phyloP scores from a whole-genome alignment of 2,113 vertebrate genomes.

The Hypocryptadius cinnamomeus region DNA sequence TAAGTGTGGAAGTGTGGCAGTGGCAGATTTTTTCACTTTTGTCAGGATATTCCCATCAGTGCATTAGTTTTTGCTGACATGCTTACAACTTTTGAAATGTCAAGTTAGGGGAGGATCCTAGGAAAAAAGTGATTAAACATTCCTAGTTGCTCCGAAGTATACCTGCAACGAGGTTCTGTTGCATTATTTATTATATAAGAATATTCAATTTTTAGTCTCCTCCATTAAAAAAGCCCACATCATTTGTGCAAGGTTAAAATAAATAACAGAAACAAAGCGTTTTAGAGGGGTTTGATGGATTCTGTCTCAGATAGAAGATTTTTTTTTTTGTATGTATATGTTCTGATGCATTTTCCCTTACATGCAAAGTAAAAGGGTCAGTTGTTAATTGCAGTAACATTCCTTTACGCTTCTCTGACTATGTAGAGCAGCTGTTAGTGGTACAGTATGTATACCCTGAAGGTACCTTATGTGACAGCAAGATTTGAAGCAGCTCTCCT shows the following conservation, averaged over 20 bases:
- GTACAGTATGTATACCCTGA: not conserved
- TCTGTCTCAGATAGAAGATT: not conserved
- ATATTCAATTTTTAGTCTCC: not conserved
- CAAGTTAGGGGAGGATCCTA: not conserved
- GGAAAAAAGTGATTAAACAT: not conserved
- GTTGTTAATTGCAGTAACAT: not conserved
- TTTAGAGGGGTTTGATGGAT: not conserved
- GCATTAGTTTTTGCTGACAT: not conserved
- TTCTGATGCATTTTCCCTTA: not conserved
- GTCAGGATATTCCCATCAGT: not conserved
- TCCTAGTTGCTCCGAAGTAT: not conserved
- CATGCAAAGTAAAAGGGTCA: not conserved
- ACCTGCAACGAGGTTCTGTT: not conserved
- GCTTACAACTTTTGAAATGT: not conserved
- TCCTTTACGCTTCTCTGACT: not conserved
- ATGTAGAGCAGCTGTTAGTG: not conserved
- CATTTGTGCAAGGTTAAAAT: not conserved
- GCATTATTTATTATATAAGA: not conserved
- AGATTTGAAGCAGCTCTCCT: not conserved
- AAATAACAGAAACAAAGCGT: not conserved
- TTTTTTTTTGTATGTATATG: not conserved
- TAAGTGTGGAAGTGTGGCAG: accelerated
- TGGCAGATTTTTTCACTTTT: not conserved
- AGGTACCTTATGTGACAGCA: not conserved
- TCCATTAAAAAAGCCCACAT: not conserved